phyloP scores from a whole-genome alignment of 1,140 invertebrate species.

The Thrips palmi region DNA sequence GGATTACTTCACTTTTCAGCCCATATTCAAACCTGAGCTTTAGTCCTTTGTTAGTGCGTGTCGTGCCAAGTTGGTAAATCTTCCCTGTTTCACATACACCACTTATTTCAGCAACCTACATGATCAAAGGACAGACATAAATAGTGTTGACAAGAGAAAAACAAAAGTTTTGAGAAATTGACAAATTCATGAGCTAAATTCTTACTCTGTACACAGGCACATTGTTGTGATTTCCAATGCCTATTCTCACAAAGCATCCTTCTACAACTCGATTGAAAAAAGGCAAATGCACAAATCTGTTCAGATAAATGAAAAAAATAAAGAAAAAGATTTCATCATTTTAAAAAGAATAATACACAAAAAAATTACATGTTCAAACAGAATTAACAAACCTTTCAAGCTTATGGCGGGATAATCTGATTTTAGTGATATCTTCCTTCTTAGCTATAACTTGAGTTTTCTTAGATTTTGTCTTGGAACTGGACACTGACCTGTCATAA shows the following conservation, averaged over 20 bases:
- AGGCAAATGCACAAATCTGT: slow-evolving; percentile 84
- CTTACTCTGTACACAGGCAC: slow-evolving; percentile 72
- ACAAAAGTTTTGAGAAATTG: too few relatives aligned
- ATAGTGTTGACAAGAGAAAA: too few relatives aligned
- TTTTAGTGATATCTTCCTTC: slow-evolving; percentile 70
- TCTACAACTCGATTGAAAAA: slow-evolving; percentile 79
- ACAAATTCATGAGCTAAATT: slow-evolving; percentile 8
- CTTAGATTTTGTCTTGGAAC: slow-evolving; percentile 26
- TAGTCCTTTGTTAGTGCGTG: slow-evolving; percentile 80
- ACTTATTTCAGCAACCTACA: slow-evolving; percentile 70
- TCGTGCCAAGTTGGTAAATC: slow-evolving; percentile 78
- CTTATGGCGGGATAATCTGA: slow-evolving; percentile 79
- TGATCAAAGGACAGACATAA: too few relatives aligned
- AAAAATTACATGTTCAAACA: slow-evolving; percentile 1
- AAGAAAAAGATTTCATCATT: slow-evolving; percentile 12
- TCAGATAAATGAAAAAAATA: too few relatives aligned
- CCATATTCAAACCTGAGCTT: slow-evolving; percentile 29
- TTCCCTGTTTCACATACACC: slow-evolving; percentile 92
- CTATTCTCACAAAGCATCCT: slow-evolving; percentile 91
- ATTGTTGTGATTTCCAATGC: slow-evolving; percentile 82
- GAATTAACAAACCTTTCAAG: slow-evolving; percentile 44
- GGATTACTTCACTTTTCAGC: too few relatives aligned
- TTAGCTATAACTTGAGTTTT: slow-evolving; percentile 44
- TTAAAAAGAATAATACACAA: slow-evolving; percentile 2
- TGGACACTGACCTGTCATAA: slow-evolving; percentile 25